These are phyloP conservation scores for Chionodraco myersi DNA, from an alignment of 2,113 vertebrate genomes.

Conservation along the genomic window DNA sequence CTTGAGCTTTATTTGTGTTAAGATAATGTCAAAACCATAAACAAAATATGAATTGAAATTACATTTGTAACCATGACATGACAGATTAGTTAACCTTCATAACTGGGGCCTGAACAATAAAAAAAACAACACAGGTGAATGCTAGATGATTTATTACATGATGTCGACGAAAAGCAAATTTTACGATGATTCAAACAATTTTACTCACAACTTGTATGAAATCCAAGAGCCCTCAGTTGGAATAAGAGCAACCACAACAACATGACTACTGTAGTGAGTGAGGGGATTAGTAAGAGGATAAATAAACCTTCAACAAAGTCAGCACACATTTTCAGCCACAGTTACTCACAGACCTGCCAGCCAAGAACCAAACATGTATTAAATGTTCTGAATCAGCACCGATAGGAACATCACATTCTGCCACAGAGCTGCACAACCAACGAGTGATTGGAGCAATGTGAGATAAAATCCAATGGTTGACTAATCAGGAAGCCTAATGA, in stretches of 20 bases:
- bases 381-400: not conserved
- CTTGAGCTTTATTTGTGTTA: not conserved
- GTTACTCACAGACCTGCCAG: slow-evolving; percentile 1
- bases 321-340: slow-evolving; percentile 10
- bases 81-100: not conserved
- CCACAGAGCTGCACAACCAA: not conserved
- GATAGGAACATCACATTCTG: not conserved
- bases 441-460: not conserved
- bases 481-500: slow-evolving; percentile 5
- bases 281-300: slow-evolving; percentile 15
- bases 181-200: slow-evolving; percentile 45
- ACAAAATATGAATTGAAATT: not conserved
- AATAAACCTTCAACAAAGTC: slow-evolving; percentile 8
- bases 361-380: not conserved
- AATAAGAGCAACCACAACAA: slow-evolving; percentile 37
- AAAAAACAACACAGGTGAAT: slow-evolving; percentile 33
- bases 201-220: slow-evolving; percentile 44
- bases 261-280: slow-evolving; percentile 3
- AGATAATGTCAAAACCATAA: not conserved
- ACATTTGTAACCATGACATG: not conserved
- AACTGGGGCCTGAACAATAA: not conserved
- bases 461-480: not conserved
- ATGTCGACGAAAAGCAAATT: slow-evolving; percentile 35
- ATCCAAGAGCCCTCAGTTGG: slow-evolving; percentile 50
- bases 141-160: slow-evolving; percentile 65